Conservation (phyloP, 2,797 vertebrate species). For the Pogoniulus pusillus region DNA sequence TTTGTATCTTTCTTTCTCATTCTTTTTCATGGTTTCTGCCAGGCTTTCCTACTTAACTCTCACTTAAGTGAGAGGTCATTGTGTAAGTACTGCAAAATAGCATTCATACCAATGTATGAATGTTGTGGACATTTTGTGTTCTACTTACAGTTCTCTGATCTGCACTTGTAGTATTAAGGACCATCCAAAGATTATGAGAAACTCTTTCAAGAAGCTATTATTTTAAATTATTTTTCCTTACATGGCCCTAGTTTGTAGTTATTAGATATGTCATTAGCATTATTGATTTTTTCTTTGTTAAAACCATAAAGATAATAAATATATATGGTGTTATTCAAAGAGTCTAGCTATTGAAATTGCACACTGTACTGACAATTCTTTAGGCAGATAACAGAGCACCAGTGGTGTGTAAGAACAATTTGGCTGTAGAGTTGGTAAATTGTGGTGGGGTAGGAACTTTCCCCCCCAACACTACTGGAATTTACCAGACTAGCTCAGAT, state of each 20-base stretch:
- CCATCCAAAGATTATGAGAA: background rate
- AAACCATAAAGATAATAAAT: background rate
- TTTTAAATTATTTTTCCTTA: background rate
- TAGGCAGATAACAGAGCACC: background rate
- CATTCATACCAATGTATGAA: slow-evolving; percentile 69
- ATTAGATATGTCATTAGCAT: background rate
- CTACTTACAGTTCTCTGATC: background rate
- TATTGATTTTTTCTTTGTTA: background rate
- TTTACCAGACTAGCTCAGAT: too few species aligned
- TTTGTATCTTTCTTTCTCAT: slow-evolving; percentile 60
- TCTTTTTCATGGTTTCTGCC: slow-evolving; percentile 64
- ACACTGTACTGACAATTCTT: background rate
- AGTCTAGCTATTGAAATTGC: background rate
- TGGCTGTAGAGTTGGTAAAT: background rate
- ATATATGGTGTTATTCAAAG: background rate
- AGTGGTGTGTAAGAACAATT: background rate
- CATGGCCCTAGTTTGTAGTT: background rate
- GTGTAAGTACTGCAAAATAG: slow-evolving; percentile 67
- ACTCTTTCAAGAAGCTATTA: background rate
- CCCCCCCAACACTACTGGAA: too few species aligned
- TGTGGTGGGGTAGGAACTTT: too few species aligned
- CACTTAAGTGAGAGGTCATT: slow-evolving; percentile 59
- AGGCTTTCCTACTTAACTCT: slow-evolving; percentile 72
- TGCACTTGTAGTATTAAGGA: background rate
- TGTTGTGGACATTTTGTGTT: slow-evolving; percentile 33